These are phyloP conservation scores for Ambastaia sidthimunki DNA, from an alignment of 2,797 vertebrate species.

Conservation along the genomic window DNA sequence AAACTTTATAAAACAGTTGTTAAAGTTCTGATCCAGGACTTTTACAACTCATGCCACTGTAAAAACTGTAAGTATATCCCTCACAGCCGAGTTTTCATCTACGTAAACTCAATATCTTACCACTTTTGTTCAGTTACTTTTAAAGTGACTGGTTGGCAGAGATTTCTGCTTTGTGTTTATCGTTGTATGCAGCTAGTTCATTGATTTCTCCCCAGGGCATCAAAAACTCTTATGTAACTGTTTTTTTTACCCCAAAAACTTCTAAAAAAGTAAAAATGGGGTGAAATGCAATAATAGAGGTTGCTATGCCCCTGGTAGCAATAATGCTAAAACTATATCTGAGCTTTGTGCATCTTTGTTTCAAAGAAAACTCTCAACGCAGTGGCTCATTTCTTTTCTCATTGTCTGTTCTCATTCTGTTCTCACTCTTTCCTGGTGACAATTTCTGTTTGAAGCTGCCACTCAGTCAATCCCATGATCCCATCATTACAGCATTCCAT, in stretches of 20 bases:
- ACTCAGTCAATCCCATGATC: conserved; percentile 20
- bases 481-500: conserved; percentile 23
- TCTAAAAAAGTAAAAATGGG: neutral
- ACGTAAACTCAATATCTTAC: too few relatives aligned
- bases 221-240: too few relatives aligned
- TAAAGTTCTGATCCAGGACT: too few relatives aligned
- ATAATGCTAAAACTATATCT: neutral
- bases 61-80: too few relatives aligned
- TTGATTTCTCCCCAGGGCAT: too few relatives aligned
- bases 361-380: neutral
- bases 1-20: too few relatives aligned
- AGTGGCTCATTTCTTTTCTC: neutral
- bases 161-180: too few relatives aligned
- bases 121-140: too few relatives aligned
- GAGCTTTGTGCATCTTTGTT: neutral
- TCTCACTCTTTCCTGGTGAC: conserved; percentile 10
- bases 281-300: neutral
- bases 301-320: neutral
- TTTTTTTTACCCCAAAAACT: neutral
- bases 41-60: too few relatives aligned
- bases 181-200: too few relatives aligned
- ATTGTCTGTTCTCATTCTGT: neutral
- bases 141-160: too few relatives aligned
- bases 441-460: conserved; percentile 32
- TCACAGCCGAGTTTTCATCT: too few relatives aligned